These are phyloP conservation scores for Gymnoscopelus braueri DNA, from an alignment of 2,797 vertebrate species.

Conservation along the genomic window DNA sequence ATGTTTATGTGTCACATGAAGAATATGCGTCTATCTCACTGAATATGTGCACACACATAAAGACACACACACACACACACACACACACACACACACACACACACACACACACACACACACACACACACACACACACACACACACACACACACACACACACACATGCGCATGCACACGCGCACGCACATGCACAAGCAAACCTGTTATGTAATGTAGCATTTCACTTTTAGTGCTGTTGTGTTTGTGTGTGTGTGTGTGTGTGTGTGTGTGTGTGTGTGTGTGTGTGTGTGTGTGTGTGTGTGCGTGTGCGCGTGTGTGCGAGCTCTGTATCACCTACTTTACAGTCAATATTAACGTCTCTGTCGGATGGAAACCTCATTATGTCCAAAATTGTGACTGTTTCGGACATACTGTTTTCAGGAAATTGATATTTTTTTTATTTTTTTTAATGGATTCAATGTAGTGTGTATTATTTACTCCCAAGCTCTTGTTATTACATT, in stretches of 20 bases:
- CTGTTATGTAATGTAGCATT: conserved; percentile 2
- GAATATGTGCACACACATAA: not conserved
- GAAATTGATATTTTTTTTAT: too few species aligned
- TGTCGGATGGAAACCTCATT: too few species aligned
- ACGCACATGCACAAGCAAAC: not conserved
- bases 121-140: not conserved
- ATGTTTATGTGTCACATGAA: conserved; percentile 1
- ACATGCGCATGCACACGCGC: not conserved
- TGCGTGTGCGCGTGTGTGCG: too few species aligned
- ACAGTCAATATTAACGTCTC: too few species aligned
- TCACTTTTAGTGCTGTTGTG: conserved; percentile 1
- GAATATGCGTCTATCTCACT: not conserved
- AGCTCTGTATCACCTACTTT: too few species aligned
- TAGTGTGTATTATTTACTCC: too few species aligned
- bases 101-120: too few species aligned
- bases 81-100: not conserved
- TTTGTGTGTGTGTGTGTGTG: conserved; percentile 15
- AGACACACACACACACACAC: conserved; percentile 11
- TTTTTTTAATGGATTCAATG: too few species aligned
- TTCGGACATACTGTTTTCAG: too few species aligned
- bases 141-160: not conserved
- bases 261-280: not conserved
- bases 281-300: too few species aligned
- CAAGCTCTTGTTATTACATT: too few species aligned
- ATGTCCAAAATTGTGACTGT: too few species aligned